These are phyloP conservation scores for Bursaphelenchus mucronatus DNA, from an alignment of 1,140 invertebrate genomes.

Conservation along the genomic window DNA sequence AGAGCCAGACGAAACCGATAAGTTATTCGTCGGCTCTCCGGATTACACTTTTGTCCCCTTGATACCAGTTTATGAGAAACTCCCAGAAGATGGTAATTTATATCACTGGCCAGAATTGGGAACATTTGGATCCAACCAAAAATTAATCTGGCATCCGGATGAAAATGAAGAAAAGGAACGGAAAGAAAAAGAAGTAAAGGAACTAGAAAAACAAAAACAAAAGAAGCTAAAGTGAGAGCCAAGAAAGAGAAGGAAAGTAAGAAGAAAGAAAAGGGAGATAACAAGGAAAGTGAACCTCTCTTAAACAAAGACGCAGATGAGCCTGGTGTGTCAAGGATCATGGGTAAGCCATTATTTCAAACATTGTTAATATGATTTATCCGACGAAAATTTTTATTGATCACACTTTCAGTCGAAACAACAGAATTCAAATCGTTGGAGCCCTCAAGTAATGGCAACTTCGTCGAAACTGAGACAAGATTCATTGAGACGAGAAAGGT, in stretches of 20 bases:
- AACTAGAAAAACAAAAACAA: not conserved
- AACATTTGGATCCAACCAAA: conserved; percentile 9
- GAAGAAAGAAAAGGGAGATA: conserved; percentile 4
- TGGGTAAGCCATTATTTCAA: too few relatives aligned
- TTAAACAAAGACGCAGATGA: not conserved
- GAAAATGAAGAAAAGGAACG: not conserved
- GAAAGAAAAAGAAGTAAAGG: not conserved
- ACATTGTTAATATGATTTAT: too few relatives aligned
- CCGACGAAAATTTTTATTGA: too few relatives aligned
- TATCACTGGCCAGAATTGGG: conserved; percentile 11
- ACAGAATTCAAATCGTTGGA: too few relatives aligned
- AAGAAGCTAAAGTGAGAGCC: conserved; percentile 3
- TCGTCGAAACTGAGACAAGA: too few relatives aligned
- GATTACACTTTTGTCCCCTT: not conserved
- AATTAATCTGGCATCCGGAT: conserved; percentile 20
- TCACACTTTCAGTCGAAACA: too few relatives aligned
- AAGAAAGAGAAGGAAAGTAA: conserved; percentile 4
- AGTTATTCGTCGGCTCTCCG: conserved; percentile 5
- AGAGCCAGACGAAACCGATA: conserved; percentile 14
- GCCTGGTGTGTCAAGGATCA: too few relatives aligned
- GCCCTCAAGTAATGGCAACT: too few relatives aligned
- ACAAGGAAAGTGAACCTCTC: not conserved
- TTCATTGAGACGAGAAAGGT: not conserved
- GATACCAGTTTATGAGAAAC: conserved; percentile 4
- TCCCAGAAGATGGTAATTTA: conserved; percentile 3